Conservation (phyloP, 2,113 vertebrate species). For the Arenaria interpres region DNA sequence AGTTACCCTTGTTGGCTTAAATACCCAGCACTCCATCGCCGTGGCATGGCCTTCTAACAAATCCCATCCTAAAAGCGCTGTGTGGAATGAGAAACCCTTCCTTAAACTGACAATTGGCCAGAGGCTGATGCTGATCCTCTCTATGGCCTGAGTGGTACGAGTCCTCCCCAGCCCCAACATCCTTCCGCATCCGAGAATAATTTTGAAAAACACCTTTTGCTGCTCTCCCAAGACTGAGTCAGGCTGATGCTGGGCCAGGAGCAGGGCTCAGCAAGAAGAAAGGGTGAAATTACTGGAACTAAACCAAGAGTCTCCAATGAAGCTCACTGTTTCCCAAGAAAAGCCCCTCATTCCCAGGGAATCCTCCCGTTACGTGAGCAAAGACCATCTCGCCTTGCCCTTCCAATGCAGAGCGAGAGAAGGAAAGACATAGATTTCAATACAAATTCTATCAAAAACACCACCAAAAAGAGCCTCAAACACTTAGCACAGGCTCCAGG, state of each 20-base stretch:
- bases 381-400: neutral
- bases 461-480: neutral
- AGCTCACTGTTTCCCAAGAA: neutral
- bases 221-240: neutral
- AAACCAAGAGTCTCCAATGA: neutral
- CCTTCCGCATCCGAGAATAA: neutral
- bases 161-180: neutral
- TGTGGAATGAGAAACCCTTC: neutral
- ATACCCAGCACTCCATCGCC: fast-evolving
- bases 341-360: neutral
- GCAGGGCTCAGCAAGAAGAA: neutral
- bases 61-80: neutral
- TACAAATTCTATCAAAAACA: no score
- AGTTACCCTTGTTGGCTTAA: fast-evolving
- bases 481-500: fast-evolving
- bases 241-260: fast-evolving
- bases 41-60: fast-evolving
- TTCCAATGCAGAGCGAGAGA: fast-evolving
- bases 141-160: fast-evolving
- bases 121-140: neutral
- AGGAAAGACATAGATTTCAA: fast-evolving
- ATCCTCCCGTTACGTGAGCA: fast-evolving
- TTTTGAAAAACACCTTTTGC: neutral
- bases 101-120: fast-evolving
- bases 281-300: neutral